Percentiles rank a stretch among this genome's conserved stretches.
Conservation (phyloP, 1,140 invertebrate genomes). For the Campoletis sonorensis region DNA sequence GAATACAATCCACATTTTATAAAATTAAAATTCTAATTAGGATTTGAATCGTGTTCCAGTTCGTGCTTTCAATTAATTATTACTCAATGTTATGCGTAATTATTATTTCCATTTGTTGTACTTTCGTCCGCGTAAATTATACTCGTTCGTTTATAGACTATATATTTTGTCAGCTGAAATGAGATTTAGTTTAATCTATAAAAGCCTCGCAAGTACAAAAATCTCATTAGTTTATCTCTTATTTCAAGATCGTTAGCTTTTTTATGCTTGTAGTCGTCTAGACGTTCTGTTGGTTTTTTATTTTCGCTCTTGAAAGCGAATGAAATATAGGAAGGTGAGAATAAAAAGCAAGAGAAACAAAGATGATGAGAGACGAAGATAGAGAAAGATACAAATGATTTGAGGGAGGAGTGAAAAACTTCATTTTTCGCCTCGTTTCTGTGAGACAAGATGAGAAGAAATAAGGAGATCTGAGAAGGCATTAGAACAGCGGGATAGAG, state of each 20-base stretch:
- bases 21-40: too few species aligned
- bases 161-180: too few species aligned
- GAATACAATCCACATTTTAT: too few species aligned
- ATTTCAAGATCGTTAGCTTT: not conserved
- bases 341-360: not conserved
- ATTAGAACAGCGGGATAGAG: not conserved
- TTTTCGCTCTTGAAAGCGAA: not conserved
- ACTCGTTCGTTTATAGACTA: too few species aligned
- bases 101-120: too few species aligned
- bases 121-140: too few species aligned
- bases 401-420: not conserved
- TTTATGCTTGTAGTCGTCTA: not conserved
- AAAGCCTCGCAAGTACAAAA: not conserved
- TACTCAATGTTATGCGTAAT: too few species aligned
- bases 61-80: too few species aligned
- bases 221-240: not conserved
- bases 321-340: not conserved
- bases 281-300: not conserved
- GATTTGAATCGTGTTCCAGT: too few species aligned
- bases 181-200: not conserved
- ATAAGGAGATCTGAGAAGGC: not conserved
- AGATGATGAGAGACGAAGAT: not conserved
- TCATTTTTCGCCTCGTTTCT: slow-evolving; percentile 28
- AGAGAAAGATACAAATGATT: not conserved
- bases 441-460: not conserved